Percentiles rank a stretch among this genome's conserved stretches.
phyloP scores from a whole-genome alignment of 2,888 invertebrate species.

The Pseudococcus jackbeardsleyi region DNA sequence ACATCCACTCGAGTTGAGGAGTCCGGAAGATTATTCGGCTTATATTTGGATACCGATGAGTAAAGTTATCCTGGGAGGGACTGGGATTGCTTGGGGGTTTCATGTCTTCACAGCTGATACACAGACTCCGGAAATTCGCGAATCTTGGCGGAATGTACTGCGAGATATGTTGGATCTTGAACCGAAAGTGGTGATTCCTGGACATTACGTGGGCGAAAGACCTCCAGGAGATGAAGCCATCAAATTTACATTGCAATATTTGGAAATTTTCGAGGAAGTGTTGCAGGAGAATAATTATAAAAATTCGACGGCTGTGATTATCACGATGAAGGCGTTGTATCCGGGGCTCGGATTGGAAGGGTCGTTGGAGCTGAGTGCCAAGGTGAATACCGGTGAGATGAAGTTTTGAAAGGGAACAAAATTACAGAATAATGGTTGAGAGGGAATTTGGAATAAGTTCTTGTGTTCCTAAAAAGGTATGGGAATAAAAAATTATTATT shows the following conservation, averaged over 20 bases:
- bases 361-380: conserved; percentile 7
- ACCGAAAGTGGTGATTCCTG: background rate
- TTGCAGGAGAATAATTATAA: background rate
- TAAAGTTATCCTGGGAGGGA: background rate
- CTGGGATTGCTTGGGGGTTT: background rate
- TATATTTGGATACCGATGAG: background rate
- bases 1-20: background rate
- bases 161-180: background rate
- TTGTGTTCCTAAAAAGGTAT: no score
- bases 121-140: background rate
- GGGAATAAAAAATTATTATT: no score
- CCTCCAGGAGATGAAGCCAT: background rate
- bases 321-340: background rate
- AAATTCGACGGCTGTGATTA: background rate
- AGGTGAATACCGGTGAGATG: conserved; percentile 16
- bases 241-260: background rate
- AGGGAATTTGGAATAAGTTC: background rate
- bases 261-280: conserved; percentile 9
- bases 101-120: background rate
- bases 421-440: background rate
- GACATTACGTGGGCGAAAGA: background rate
- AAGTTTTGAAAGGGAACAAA: background rate
- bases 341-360: background rate
- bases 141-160: background rate
- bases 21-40: background rate